phyloP scores from a whole-genome alignment of 2,113 vertebrate genomes.

The Oryzias javanicus region DNA sequence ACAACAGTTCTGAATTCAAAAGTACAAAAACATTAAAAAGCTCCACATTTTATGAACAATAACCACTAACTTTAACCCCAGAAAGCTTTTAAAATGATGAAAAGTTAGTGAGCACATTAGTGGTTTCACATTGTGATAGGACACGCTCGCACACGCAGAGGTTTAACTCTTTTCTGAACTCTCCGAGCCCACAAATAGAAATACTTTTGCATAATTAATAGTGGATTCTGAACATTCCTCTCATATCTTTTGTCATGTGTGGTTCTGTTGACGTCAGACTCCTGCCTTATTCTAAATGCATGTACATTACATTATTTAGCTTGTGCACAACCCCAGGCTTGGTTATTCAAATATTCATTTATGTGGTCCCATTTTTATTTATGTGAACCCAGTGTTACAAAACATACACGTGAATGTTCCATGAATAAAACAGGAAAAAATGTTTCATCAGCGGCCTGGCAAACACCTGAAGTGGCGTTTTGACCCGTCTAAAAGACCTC shows the following conservation, averaged over 20 bases:
- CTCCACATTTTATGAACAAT: background rate
- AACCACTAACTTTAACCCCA: conserved; percentile 23
- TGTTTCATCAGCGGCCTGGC: too few species aligned
- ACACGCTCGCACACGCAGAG: background rate
- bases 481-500: too few species aligned
- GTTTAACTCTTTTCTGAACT: conserved; percentile 7
- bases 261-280: conserved; percentile 19
- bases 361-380: background rate
- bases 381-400: background rate
- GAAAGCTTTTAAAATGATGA: conserved; percentile 52
- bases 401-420: too few species aligned
- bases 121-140: conserved; percentile 24
- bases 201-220: conserved; percentile 27
- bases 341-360: conserved; percentile 33
- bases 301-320: conserved; percentile 24
- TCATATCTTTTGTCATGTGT: conserved; percentile 1
- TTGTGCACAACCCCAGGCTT: conserved; percentile 23
- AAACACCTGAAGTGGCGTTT: too few species aligned
- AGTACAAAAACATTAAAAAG: too few species aligned
- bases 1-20: too few species aligned
- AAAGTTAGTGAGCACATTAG: conserved; percentile 23
- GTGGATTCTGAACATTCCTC: background rate
- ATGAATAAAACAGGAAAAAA: too few species aligned
- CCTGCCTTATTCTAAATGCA: conserved; percentile 23
- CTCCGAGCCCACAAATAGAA: conserved; percentile 12